Evolutionary conservation across 2,888 invertebrate species (phyloP).

Genomic region (Epinotia ramella): DNA sequence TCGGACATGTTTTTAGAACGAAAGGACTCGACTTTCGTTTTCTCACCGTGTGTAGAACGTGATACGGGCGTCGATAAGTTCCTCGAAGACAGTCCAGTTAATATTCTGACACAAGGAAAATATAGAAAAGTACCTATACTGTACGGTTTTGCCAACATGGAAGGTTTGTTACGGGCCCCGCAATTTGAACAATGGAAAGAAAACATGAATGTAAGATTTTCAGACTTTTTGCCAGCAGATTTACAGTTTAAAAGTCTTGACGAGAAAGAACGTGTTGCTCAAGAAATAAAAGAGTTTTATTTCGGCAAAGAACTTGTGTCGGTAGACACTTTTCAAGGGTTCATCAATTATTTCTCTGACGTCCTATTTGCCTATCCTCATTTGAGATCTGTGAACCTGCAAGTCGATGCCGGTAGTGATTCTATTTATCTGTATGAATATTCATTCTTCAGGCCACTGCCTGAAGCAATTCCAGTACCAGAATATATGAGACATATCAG

Average conservation of each 20-base stretch:
- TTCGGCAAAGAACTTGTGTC: conserved; percentile 59
- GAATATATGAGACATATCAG: too few relatives aligned
- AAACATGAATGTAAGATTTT: conserved; percentile 64
- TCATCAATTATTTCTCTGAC: conserved; percentile 68
- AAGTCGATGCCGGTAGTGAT: conserved; percentile 53
- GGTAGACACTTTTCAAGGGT: conserved; percentile 53
- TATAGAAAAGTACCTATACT: conserved; percentile 59
- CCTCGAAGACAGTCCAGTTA: conserved; percentile 55
- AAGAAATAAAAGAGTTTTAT: conserved; percentile 59
- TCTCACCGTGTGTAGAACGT: conserved; percentile 36
- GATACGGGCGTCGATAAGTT: conserved; percentile 51
- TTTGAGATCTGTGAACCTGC: conserved; percentile 57
- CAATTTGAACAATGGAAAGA: conserved; percentile 57
- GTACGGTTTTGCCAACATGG: conserved; percentile 60
- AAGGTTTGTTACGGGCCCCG: conserved; percentile 55
- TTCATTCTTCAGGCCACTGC: too few relatives aligned
- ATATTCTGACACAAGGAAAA: conserved; percentile 36
- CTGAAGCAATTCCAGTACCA: too few relatives aligned
- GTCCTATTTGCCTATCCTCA: conserved; percentile 56
- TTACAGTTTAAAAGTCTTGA: conserved; percentile 57
- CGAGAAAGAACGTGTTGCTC: conserved; percentile 56
- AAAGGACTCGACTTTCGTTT: conserved; percentile 11
- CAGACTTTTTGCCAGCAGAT: conserved; percentile 65
- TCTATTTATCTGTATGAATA: too few relatives aligned
- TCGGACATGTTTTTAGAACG: not conserved